phyloP scores from a whole-genome alignment of 2,797 vertebrate genomes.

The Glyptemys insculpta region DNA sequence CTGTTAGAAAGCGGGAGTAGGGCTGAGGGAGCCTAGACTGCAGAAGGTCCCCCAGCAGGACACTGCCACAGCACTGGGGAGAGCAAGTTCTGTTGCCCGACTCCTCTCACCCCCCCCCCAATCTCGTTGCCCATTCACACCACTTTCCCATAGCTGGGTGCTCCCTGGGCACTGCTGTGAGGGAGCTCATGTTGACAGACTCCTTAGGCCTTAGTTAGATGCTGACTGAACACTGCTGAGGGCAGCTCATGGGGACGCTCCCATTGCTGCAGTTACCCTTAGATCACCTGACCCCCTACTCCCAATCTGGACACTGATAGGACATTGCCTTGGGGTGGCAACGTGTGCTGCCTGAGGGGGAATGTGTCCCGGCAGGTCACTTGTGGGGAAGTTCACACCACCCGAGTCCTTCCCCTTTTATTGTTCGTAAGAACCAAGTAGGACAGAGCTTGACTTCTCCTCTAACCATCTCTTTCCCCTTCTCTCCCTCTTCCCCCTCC shows the following conservation, averaged over 20 bases:
- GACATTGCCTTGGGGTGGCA: not conserved
- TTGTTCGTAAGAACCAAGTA: not conserved
- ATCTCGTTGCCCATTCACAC: not conserved
- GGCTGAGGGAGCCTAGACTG: too few relatives aligned
- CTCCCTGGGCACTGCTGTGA: not conserved
- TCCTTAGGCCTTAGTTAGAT: not conserved
- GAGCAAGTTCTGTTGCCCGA: not conserved
- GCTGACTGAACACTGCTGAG: not conserved
- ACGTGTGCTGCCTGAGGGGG: not conserved
- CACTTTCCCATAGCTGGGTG: not conserved
- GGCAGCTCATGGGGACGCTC: not conserved
- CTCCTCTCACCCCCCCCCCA: not conserved
- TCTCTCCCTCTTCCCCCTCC: conserved; percentile 26
- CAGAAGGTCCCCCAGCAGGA: accelerated
- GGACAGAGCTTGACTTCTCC: not conserved
- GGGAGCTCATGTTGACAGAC: not conserved
- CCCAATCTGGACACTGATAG: not conserved
- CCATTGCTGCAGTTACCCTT: not conserved
- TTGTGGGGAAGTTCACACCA: not conserved
- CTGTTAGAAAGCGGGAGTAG: too few relatives aligned
- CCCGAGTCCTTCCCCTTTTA: not conserved
- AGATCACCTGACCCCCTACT: not conserved
- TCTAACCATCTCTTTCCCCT: conserved; percentile 31
- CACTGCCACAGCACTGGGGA: not conserved
- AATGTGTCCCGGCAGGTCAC: not conserved